Evolutionary conservation across 2,797 vertebrate species (phyloP).

Genomic region (Acipenser transmontanus): DNA sequence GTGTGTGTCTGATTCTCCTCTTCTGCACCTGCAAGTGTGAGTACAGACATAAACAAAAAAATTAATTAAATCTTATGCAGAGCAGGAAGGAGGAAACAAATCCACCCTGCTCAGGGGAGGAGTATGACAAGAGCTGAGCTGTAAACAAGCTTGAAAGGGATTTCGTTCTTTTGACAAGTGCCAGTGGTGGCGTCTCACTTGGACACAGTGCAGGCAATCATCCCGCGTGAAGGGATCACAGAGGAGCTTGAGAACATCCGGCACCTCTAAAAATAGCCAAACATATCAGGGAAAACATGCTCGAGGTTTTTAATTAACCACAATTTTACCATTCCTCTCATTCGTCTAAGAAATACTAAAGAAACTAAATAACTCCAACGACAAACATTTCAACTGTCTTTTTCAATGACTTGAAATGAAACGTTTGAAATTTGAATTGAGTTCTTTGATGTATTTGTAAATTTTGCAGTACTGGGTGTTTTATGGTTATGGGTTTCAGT

Average conservation of each 20-base stretch:
- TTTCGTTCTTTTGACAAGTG: constrained; percentile 70
- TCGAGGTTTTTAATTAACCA: neutral
- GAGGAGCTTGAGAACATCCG: constrained; percentile 37
- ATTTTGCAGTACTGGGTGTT: too few species aligned
- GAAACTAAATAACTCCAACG: too few species aligned
- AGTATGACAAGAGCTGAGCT: constrained; percentile 64
- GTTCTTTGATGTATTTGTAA: too few species aligned
- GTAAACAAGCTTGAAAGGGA: constrained; percentile 69
- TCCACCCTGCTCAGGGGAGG: constrained; percentile 54
- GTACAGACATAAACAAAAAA: constrained; percentile 58
- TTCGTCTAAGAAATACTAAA: too few species aligned
- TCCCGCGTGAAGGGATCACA: constrained; percentile 47
- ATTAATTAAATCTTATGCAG: constrained; percentile 59
- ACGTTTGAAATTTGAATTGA: too few species aligned
- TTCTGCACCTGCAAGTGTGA: constrained; percentile 64
- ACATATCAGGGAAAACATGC: constrained; percentile 26
- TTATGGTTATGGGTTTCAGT: too few species aligned
- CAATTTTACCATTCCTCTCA: too few species aligned
- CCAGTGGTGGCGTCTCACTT: constrained; percentile 58
- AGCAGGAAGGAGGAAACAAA: constrained; percentile 36
- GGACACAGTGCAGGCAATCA: constrained; percentile 57
- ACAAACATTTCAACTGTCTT: too few species aligned
- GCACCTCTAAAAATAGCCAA: constrained; percentile 49
- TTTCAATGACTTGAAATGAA: too few species aligned
- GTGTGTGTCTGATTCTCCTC: constrained; percentile 43